phyloP scores from a whole-genome alignment of 2,113 vertebrate genomes.

The Syngnathoides biaculeatus region DNA sequence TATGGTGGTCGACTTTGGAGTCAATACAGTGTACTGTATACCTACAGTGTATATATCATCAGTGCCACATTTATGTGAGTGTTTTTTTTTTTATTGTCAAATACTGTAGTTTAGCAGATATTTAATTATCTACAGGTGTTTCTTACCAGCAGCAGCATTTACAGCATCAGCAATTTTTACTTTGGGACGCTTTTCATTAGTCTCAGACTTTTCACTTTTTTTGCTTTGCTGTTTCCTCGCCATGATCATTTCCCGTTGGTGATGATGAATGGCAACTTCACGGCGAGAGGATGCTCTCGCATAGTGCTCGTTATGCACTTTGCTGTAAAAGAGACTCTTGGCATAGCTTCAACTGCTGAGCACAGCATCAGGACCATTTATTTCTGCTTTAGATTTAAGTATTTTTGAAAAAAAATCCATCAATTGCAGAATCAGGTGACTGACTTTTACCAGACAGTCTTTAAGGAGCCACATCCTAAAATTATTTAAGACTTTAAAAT shows the following conservation, averaged over 20 bases:
- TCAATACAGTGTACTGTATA: background rate
- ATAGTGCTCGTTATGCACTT: background rate
- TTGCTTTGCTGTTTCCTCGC: background rate
- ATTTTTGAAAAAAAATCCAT: background rate
- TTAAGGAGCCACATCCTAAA: background rate
- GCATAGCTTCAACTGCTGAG: background rate
- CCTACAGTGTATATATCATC: slow-evolving; percentile 7
- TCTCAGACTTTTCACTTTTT: background rate
- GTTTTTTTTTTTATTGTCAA: background rate
- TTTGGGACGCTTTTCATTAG: background rate
- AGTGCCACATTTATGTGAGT: background rate
- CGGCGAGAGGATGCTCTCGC: background rate
- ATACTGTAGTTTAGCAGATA: background rate
- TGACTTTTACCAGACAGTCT: background rate
- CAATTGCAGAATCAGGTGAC: background rate
- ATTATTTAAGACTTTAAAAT: background rate
- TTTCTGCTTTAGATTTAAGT: background rate
- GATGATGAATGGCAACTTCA: background rate
- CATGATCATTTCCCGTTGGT: slow-evolving; percentile 1
- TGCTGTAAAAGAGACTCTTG: background rate
- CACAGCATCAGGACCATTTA: background rate
- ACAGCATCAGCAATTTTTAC: background rate
- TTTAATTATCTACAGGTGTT: background rate
- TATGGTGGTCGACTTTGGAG: background rate
- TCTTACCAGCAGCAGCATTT: background rate